These are phyloP conservation scores for Podabrus alpinus DNA, from an alignment of 2,888 invertebrate genomes.

Conservation along the genomic window DNA sequence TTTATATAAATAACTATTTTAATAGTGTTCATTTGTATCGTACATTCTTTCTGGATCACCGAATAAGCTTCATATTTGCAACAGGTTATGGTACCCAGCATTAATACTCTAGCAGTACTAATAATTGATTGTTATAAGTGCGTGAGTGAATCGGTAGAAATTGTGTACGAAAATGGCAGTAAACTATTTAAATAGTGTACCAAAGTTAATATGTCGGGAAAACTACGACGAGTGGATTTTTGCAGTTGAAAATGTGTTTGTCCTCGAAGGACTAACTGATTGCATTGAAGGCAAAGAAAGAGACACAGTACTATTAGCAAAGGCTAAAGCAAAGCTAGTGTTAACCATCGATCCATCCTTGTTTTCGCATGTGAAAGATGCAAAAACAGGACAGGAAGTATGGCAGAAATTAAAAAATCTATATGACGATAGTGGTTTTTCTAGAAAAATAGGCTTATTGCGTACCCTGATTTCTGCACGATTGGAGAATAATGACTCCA, in stretches of 20 bases:
- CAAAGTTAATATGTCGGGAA: slow-evolving; percentile 32
- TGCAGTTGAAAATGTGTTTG: slow-evolving; percentile 30
- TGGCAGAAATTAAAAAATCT: slow-evolving; percentile 38
- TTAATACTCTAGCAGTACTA: no score
- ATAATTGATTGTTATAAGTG: no score
- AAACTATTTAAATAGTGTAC: slow-evolving; percentile 18
- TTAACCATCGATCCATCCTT: slow-evolving; percentile 38
- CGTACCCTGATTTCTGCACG: slow-evolving; percentile 36
- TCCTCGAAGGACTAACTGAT: slow-evolving; percentile 30
- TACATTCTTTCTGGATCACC: no score
- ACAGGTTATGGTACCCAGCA: no score
- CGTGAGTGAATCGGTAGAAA: no score
- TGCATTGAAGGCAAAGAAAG: slow-evolving; percentile 24
- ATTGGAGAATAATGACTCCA: slow-evolving; percentile 38
- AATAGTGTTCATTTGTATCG: no score
- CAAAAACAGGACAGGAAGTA: slow-evolving; percentile 3
- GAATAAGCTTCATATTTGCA: no score
- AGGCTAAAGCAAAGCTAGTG: slow-evolving; percentile 40
- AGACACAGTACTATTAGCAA: slow-evolving; percentile 25
- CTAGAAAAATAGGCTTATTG: slow-evolving; percentile 39
- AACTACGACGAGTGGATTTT: slow-evolving; percentile 38
- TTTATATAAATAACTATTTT: no score
- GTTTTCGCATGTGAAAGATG: slow-evolving; percentile 38
- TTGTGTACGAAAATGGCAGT: no score
- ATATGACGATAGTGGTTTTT: slow-evolving; percentile 41